Evolutionary conservation across 1,140 invertebrate species (phyloP).

Genomic region (Lasioglossum albipes): DNA sequence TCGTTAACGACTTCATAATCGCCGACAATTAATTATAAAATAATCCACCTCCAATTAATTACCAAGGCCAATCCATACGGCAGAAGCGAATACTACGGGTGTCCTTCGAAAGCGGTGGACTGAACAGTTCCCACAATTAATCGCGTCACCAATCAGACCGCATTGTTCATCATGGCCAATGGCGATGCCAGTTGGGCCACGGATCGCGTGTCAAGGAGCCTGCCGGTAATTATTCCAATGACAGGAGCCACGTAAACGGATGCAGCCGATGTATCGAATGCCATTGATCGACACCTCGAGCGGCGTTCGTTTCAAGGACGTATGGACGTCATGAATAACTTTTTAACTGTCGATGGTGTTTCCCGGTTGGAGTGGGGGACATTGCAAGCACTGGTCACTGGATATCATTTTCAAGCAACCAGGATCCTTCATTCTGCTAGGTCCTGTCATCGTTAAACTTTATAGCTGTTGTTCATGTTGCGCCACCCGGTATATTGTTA

Average conservation of each 20-base stretch:
- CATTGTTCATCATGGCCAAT: conserved; percentile 22
- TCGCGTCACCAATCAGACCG: conserved; percentile 20
- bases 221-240: conserved; percentile 34
- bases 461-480: too few relatives aligned
- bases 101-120: not conserved
- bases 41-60: conserved; percentile 15
- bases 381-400: conserved; percentile 3
- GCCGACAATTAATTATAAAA: conserved; percentile 13
- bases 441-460: too few relatives aligned
- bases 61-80: not conserved
- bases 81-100: not conserved
- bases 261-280: conserved; percentile 33
- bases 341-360: not conserved
- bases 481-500: too few relatives aligned
- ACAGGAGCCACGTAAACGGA: conserved; percentile 37
- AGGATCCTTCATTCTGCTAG: too few relatives aligned
- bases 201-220: conserved; percentile 34
- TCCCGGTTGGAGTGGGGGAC: conserved; percentile 11
- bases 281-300: conserved; percentile 40
- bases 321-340: conserved; percentile 12
- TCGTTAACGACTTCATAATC: not conserved
- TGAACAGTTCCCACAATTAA: conserved; percentile 30
- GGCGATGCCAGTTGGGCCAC: conserved; percentile 13
- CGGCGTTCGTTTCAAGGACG: conserved; percentile 31
- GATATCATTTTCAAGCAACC: conserved; percentile 27